These are phyloP conservation scores for Plagiodera versicolora DNA, from an alignment of 2,888 invertebrate species.

Conservation along the genomic window DNA sequence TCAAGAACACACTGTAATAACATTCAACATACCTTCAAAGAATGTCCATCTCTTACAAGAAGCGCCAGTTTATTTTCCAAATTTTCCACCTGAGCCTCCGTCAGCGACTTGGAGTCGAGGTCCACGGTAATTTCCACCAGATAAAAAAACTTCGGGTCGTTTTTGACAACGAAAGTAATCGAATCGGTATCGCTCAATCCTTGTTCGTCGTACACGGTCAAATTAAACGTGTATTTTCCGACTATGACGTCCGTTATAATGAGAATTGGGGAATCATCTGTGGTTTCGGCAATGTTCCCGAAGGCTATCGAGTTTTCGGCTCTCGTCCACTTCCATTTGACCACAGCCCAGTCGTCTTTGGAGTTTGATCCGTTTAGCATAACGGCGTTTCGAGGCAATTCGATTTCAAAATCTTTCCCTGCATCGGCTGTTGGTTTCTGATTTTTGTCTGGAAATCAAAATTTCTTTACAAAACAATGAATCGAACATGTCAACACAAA, in stretches of 20 bases:
- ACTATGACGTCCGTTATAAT: slow-evolving; percentile 81
- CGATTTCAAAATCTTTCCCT: slow-evolving; percentile 79
- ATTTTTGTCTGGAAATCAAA: slow-evolving; percentile 72
- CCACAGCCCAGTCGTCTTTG: slow-evolving; percentile 83
- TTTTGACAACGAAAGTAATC: slow-evolving; percentile 80
- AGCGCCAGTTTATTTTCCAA: slow-evolving; percentile 79
- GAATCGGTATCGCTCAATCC: slow-evolving; percentile 81
- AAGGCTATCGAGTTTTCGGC: slow-evolving; percentile 78
- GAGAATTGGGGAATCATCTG: slow-evolving; percentile 76
- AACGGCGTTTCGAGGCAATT: slow-evolving; percentile 74
- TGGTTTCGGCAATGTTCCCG: slow-evolving; percentile 71
- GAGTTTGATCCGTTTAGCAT: slow-evolving; percentile 84
- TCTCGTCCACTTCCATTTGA: slow-evolving; percentile 81
- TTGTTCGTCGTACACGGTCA: slow-evolving; percentile 90
- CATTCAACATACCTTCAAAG: slow-evolving; percentile 53
- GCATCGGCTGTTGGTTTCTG: slow-evolving; percentile 86
- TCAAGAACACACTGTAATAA: not conserved
- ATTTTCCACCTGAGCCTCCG: slow-evolving; percentile 72
- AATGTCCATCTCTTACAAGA: slow-evolving; percentile 73
- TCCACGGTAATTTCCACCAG: slow-evolving; percentile 82
- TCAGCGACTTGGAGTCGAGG: slow-evolving; percentile 69
- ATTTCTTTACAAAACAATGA: no score
- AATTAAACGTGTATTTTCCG: slow-evolving; percentile 84
- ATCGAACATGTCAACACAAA: no score
- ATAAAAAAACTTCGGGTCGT: slow-evolving; percentile 73